Evolutionary conservation across 2,797 vertebrate species (phyloP).

Genomic region (Lindbergichthys nudifrons): DNA sequence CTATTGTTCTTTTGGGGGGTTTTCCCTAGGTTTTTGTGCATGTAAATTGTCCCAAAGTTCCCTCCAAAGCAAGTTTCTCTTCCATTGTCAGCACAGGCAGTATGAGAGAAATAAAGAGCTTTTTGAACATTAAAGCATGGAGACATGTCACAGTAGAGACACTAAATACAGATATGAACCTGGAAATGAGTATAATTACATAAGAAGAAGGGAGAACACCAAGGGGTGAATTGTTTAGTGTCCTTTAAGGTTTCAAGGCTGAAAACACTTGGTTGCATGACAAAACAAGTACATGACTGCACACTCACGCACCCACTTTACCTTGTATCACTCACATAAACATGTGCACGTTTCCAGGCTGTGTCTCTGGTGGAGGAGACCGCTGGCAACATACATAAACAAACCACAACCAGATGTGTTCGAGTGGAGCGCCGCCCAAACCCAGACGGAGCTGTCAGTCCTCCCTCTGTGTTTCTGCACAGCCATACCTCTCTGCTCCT

Average conservation of each 20-base stretch:
- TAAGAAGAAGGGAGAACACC: neutral
- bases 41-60: too few species aligned
- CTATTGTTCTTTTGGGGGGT: too few species aligned
- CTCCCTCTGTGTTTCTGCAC: conserved; percentile 70
- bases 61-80: too few species aligned
- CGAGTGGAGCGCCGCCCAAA: conserved; percentile 46
- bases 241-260: conserved; percentile 1
- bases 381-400: conserved; percentile 71
- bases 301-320: conserved; percentile 35
- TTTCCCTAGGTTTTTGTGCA: too few species aligned
- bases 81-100: too few species aligned
- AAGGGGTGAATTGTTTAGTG: neutral
- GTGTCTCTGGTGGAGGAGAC: conserved; percentile 53
- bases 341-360: conserved; percentile 53
- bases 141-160: too few species aligned
- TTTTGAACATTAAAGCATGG: too few species aligned
- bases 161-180: too few species aligned
- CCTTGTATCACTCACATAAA: conserved; percentile 59
- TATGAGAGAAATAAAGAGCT: too few species aligned
- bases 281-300: conserved; percentile 26
- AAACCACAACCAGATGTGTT: conserved; percentile 81
- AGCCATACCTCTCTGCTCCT: conserved; percentile 63
- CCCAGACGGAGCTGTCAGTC: conserved; percentile 69
- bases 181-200: neutral
- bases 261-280: neutral